Evolutionary conservation across 2,888 invertebrate genomes (phyloP), one percentile per base, ranked within the genome.

Genomic region (Empis livida): DNA sequence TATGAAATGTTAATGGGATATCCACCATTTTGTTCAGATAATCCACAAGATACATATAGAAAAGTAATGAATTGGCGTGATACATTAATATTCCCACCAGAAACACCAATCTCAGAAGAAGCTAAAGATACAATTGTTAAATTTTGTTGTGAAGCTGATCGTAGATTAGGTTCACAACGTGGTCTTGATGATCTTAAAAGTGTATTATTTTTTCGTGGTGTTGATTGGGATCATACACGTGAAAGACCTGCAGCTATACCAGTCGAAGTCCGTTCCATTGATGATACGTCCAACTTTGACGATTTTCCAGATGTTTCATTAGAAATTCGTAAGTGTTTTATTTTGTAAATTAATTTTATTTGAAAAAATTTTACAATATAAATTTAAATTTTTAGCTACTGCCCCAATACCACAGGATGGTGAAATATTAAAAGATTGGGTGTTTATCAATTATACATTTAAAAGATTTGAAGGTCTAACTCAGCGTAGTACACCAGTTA

Each of bases 1-100:
- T 99, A 97, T 72, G 99, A 99, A 74, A 99, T 99, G 99, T 76
- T 99, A 57, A 99, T 99, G 72, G 97, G 99, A 17, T 99, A 97
- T 71, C 99, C 99, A 53, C 99, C 99, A 46, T 99, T 99, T 73
- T 99, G 99, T 71, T 97, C 97, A 48, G 97, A 99, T 71, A 96
- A 70, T 57, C 70, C 70, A 2, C 70, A 70, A 53, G 70, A 70
- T 50, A 70, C 70, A 49, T 70, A 69, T 56, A 64, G 79, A 48
- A 94, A 94, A 73, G 97, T 99, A 57, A 96, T 99, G 94, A 96
- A 96, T 64, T 99, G 99, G 99, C 79, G 94, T 55, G 96, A 99
- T 65, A 97, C 97, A 2, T 77, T 99, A 49, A 84, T 93, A 47
- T 99, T 99, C 71, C 99, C 99, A 13, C 96, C 99, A 1, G 99